phyloP scores from a whole-genome alignment of 2,113 vertebrate species.

The Apaloderma vittatum region DNA sequence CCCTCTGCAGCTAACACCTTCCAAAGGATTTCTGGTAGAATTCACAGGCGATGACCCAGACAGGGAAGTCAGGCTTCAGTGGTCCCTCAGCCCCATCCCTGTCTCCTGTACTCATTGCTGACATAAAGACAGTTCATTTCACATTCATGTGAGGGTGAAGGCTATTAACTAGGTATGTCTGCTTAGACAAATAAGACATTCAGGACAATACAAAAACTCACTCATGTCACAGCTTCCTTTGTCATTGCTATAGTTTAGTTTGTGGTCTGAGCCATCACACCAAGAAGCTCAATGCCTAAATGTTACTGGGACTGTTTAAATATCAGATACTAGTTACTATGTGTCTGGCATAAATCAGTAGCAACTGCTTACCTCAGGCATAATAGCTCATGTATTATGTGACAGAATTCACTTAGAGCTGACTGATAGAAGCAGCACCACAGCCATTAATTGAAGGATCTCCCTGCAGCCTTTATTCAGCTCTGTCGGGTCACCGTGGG shows the following conservation, averaged over 20 bases:
- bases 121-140: not conserved
- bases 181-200: not conserved
- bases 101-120: not conserved
- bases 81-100: not conserved
- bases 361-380: not conserved
- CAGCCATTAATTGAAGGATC: not conserved
- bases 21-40: not conserved
- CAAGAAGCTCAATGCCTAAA: not conserved
- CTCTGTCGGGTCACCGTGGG: not conserved
- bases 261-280: not conserved
- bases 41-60: not conserved
- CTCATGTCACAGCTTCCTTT: not conserved
- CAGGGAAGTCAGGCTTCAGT: not conserved
- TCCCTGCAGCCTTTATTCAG: not conserved
- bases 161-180: not conserved
- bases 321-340: not conserved
- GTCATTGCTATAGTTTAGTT: fast-evolving
- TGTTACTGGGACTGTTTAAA: not conserved
- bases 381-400: not conserved
- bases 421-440: not conserved
- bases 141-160: not conserved
- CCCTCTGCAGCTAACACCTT: not conserved
- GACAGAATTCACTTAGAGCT: not conserved
- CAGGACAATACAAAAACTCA: not conserved
- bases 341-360: not conserved